Evolutionary conservation across 2,113 vertebrate genomes (phyloP).

Genomic region (Gulo gulo): DNA sequence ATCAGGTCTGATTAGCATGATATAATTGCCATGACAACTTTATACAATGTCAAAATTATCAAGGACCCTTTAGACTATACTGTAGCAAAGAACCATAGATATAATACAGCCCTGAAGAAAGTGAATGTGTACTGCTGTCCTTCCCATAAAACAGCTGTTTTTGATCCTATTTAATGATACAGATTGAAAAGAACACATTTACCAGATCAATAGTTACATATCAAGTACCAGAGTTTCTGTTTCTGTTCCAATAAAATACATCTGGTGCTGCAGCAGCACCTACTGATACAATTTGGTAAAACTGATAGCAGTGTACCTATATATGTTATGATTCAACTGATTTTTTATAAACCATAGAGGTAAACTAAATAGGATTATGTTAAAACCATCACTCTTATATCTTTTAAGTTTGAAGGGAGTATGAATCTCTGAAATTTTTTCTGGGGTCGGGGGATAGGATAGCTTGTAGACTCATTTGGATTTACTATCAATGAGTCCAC

Average conservation of each 20-base stretch:
- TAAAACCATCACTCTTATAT: background rate
- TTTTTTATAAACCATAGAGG: background rate
- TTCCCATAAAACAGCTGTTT: background rate
- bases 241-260: conserved; percentile 4
- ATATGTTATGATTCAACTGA: background rate
- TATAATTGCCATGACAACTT: background rate
- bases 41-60: background rate
- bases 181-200: background rate
- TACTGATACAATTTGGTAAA: background rate
- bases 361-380: background rate
- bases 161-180: background rate
- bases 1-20: background rate
- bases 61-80: background rate
- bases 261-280: background rate
- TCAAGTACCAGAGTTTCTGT: background rate
- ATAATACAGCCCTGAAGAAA: background rate
- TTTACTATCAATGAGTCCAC: background rate
- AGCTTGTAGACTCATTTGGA: background rate
- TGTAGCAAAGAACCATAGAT: background rate
- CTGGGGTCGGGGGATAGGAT: background rate
- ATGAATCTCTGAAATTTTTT: background rate
- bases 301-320: background rate
- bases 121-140: background rate
- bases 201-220: background rate
- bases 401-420: background rate